Base-by-base conservation (phyloP, 2,797 vertebrate species). In the Halcyon smyrnensis region DNA sequence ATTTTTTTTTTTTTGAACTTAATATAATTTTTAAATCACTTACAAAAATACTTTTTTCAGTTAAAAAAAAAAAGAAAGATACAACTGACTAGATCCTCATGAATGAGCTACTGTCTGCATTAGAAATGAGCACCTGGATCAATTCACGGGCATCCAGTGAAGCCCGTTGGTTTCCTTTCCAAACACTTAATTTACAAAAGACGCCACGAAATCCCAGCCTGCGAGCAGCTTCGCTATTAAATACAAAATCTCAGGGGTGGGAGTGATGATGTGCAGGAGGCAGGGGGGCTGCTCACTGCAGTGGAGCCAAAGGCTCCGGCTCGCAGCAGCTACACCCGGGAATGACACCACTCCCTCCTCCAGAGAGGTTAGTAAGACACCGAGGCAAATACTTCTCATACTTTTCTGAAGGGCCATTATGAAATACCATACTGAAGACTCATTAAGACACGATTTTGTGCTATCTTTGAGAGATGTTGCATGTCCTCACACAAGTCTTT, bases 41-140 rank as follows among this genome's bases (percentile, higher is more conserved):
- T 91, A 88, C 67, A 93, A 95, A 96, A 97, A 97, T 80, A 93
- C 32, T 77, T 90, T 89, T 97, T 97, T 95, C 91, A 92, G 95
- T 97, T 95, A 56, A 83, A 95, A 88, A 71, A 73, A 48, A 83
- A 41, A 93, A 95, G 77, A 54, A 25, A 96, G 36, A 86, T 85
- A 95, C 75, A 97, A 89, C 84, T 2, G 85, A 95, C 87, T 95
- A 88, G 82, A 94, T 95, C 93, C 87, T 77, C 85, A 71, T 92
- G 91, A 90, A 59, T 95, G 62, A 91, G 30, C 41, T 71, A 80
- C 91, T 94, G 83, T 54, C 76, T 95, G 78, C 73, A 86, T 83
- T 59, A 97, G 94, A 93, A 96, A 86, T 73, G 77, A 81, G 81
- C 98, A 98, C 97, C 97, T 98, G 98, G 97, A 94, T 84, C 87